Evolutionary conservation across 2,888 invertebrate genomes (phyloP), one percentile per base, ranked within the genome.

Genomic region (Hoplodrina blanda): DNA sequence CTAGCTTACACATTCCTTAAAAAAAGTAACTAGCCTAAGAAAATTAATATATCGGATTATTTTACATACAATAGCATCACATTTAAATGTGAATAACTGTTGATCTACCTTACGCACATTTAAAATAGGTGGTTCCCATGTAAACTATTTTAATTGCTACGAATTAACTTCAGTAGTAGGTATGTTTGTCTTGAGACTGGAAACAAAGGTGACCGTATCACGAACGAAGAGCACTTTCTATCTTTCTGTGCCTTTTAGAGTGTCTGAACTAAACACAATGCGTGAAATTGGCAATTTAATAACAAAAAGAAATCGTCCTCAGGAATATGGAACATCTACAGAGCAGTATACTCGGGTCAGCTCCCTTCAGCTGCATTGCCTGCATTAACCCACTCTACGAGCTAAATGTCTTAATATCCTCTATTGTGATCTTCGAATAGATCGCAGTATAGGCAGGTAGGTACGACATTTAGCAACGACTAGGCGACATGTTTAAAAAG

Each of bases 61-160:
- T 67, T 55, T 67, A 41, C 55, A 75, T 56, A 73, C 55, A 73
- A 73, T 75, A 49, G 73, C 37, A 52, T 50, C 19, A 46, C 59
- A 62, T 69, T 69, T 59, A 57, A 61, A 75, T 75, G 44, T 13
- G 54, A 75, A 73, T 41, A 41, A 41, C 41, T 41, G 41, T 37
- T 10, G 2, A 37, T 41, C 4, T 37, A 44, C 10, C 46, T n/a
- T 19, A 25, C 17, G 30, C 44, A 46, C 7, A n/a, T 30, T n/a
- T 15, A 46, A 20, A 3, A 19, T 10, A 30, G 17, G 44, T 20
- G 20, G 52, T 60, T 69, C 52, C 20, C 72, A 71, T 20, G 73
- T 13, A 15, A 41, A 62, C n/a, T 25, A n/a, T n/a, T 15, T n/a
- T 30, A n/a, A 72, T 25, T 30, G 7, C 10, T 41, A 17, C 52